Conservation (phyloP, 2,113 vertebrate genomes). For the Ceyx cyanopectus region DNA sequence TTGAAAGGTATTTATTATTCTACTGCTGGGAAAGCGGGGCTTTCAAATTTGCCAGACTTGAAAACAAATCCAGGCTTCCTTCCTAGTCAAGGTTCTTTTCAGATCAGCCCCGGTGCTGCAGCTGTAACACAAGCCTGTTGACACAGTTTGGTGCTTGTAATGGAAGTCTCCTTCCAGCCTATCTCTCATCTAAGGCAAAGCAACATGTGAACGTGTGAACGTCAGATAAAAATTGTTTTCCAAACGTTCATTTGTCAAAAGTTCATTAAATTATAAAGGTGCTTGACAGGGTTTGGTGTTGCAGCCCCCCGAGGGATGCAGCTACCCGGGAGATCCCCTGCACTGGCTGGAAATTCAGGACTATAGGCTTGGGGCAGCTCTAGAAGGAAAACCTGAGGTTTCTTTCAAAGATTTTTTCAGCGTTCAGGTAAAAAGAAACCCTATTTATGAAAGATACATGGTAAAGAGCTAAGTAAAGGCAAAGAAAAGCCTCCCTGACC, state of each 20-base stretch:
- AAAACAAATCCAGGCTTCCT: conserved; percentile 8
- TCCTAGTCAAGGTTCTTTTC: not conserved
- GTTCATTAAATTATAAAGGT: not conserved
- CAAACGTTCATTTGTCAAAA: not conserved
- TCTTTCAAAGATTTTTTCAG: not conserved
- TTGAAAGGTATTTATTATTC: conserved; percentile 22
- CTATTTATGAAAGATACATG: accelerated
- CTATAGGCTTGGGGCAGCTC: not conserved
- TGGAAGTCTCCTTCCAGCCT: not conserved
- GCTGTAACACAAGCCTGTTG: not conserved
- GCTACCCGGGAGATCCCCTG: not conserved
- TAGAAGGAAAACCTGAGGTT: not conserved
- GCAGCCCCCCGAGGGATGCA: not conserved
- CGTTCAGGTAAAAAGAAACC: accelerated
- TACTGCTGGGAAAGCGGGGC: not conserved
- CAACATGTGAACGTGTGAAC: not conserved
- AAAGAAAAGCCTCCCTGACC: not conserved
- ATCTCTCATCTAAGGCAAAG: not conserved
- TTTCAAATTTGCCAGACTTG: conserved; percentile 19
- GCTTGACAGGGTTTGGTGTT: not conserved
- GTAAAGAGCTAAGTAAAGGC: not conserved
- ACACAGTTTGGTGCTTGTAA: not conserved
- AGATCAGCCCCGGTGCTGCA: not conserved
- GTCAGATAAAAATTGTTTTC: not conserved
- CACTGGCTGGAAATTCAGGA: not conserved